These are phyloP conservation scores for Leptopilina boulardi DNA, from an alignment of 1,140 invertebrate species.

Conservation along the genomic window DNA sequence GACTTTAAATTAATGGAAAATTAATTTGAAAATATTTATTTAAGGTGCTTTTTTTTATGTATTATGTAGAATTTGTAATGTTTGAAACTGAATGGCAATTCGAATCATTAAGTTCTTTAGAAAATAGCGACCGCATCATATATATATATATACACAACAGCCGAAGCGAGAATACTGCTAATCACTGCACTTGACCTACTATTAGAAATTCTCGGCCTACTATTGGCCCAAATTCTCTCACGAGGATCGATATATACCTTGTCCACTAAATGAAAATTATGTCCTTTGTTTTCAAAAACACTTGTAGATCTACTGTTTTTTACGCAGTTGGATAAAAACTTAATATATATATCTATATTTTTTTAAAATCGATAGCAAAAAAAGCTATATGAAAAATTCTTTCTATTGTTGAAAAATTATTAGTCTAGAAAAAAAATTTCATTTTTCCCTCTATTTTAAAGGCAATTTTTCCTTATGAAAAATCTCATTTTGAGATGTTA, in stretches of 20 bases:
- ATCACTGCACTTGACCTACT: conserved; percentile 45
- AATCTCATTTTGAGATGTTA: no score
- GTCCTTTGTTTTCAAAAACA: not conserved
- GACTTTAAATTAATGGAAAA: no score
- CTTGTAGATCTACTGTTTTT: not conserved
- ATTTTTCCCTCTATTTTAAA: no score
- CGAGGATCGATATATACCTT: not conserved
- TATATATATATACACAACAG: not conserved
- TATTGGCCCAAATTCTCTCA: conserved; percentile 19
- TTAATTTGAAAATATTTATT: no score
- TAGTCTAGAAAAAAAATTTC: no score
- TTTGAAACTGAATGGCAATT: not conserved
- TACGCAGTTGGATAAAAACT: no score
- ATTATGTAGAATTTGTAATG: not conserved
- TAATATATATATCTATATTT: no score
- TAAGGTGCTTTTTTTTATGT: no score
- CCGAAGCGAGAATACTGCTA: conserved; percentile 34
- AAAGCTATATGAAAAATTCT: no score
- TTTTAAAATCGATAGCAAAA: no score
- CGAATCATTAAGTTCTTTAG: conserved; percentile 11
- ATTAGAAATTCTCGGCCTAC: conserved; percentile 21
- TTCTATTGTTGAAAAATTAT: no score
- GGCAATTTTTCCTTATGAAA: no score
- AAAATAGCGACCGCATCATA: conserved; percentile 22
- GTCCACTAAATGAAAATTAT: conserved; percentile 2